Base-by-base conservation (phyloP, 2,797 vertebrate species). In the Sparus aurata region DNA sequence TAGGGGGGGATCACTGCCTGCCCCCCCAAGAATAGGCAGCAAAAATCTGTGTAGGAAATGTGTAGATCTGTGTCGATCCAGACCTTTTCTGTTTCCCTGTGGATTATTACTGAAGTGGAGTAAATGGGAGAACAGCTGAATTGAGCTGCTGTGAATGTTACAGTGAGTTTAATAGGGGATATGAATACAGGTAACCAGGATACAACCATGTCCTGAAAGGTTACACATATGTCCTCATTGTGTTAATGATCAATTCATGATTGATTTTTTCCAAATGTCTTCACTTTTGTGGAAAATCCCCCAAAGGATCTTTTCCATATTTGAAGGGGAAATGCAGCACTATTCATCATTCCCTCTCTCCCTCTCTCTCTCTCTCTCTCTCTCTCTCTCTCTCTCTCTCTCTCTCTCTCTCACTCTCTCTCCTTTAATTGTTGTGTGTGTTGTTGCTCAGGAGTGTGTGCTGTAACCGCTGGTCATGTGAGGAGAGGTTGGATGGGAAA, bases 401-500 rank as follows among this genome's bases (percentile, higher is more conserved):
- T 34, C 30, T 34, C 6, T 34, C 30, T 34, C 30, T 30, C 27
- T 22, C 30, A 57, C 22, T 38, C 38, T 38, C 38, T 23, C 30
- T 73, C 55, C 47, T 38, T 49, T 65, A 13, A 16, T 41, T 55
- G 41, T 11, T 7, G 16, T 25, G 5, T 38, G 4, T 84, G 59
- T 38, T 38, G 34, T 38, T 54, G 23, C 59, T 22, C 74, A 92
- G 89, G 59, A 70, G 80, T 79, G 83, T 85, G 67, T 94, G 93
- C 87, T 93, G 91, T 49, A 73, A 92, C 61, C 90, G 69, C 69
- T 96, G 95, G 95, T 93, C 94, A 18, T 95, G 91, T 41, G 90
- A 93, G 52, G 94, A 87, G 78, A 90, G 93, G 69, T 75, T 96
- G 1, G 94, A 96, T 72, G 93, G 91, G 41, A 94, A 95, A 90